A percentile compares a stretch with the other conserved stretches of the same genome.
phyloP scores from a whole-genome alignment of 23 tunicate genomes.

The Oikopleura vanhoeffeni region DNA sequence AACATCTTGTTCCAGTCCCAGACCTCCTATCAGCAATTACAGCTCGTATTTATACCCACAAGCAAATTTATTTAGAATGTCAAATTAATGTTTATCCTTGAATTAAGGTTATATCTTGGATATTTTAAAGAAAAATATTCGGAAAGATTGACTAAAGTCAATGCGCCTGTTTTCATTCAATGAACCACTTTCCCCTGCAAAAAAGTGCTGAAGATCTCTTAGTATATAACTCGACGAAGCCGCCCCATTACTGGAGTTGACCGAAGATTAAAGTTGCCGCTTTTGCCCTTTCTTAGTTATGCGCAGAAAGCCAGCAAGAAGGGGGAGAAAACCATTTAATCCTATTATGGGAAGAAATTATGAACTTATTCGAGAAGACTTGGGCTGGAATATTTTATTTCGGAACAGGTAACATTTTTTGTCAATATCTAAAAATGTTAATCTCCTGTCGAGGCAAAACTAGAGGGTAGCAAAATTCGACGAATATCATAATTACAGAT shows the following conservation, averaged over 20 bases:
- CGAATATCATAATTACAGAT: too few relatives aligned
- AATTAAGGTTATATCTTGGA: conserved; percentile 84
- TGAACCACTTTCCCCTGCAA: conserved; percentile 89
- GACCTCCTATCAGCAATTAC: too few relatives aligned
- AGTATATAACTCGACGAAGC: conserved; percentile 38
- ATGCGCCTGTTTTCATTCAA: conserved; percentile 89
- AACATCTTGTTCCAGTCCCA: too few relatives aligned
- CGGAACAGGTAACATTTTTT: conserved; percentile 45
- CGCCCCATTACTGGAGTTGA: conserved; percentile 43
- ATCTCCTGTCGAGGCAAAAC: too few relatives aligned
- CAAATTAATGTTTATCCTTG: too few relatives aligned
- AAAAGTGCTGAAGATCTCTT: conserved; percentile 59
- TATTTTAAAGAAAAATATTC: conserved; percentile 60
- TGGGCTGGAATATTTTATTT: conserved; percentile 49
- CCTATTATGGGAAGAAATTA: conserved; percentile 81
- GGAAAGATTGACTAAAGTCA: conserved; percentile 89
- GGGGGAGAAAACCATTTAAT: conserved; percentile 82
- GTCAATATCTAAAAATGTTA: too few relatives aligned
- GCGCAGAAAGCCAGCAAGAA: conserved; percentile 45
- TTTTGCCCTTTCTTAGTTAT: conserved; percentile 59
- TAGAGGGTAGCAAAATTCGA: too few relatives aligned
- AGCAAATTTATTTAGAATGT: too few relatives aligned
- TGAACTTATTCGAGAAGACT: conserved; percentile 52
- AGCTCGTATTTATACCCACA: too few relatives aligned
- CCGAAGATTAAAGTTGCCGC: conserved; percentile 75